These are phyloP conservation scores for Chirona hameri DNA, from an alignment of 2,888 invertebrate species.

Conservation along the genomic window DNA sequence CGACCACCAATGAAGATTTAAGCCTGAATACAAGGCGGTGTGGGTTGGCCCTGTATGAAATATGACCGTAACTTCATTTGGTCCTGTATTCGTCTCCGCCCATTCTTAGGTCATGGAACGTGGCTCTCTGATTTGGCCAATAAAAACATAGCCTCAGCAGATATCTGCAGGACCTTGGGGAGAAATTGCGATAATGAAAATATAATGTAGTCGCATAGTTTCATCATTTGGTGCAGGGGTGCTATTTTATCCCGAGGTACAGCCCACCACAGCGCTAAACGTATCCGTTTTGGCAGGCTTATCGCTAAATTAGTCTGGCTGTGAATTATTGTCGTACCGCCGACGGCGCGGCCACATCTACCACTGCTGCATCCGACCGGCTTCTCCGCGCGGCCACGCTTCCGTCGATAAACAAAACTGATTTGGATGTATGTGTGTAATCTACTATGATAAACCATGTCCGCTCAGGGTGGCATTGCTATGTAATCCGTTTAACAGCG, in stretches of 20 bases:
- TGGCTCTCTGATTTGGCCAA: not conserved
- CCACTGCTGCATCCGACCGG: not conserved
- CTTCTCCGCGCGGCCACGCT: not conserved
- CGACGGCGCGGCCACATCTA: not conserved
- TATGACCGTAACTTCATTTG: not conserved
- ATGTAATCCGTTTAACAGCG: conserved; percentile 10
- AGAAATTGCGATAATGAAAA: not conserved
- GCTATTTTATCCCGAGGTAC: not conserved
- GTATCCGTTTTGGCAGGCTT: not conserved
- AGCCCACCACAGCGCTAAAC: not conserved
- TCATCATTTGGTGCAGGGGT: not conserved
- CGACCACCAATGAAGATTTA: conserved; percentile 26
- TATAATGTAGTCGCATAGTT: not conserved
- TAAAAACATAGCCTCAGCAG: not conserved
- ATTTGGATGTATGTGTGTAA: conserved; percentile 28
- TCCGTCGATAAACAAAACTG: not conserved
- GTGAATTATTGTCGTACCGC: not conserved
- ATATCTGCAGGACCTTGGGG: not conserved
- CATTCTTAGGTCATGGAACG: not conserved
- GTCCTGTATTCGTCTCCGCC: not conserved
- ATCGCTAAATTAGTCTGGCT: conserved; percentile 1
- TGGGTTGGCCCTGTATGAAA: not conserved
- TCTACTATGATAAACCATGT: not conserved
- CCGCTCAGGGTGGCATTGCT: not conserved
- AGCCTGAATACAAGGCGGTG: not conserved